Evolutionary conservation across 2,888 invertebrate species (phyloP).

Genomic region (Leucophenga maculata): DNA sequence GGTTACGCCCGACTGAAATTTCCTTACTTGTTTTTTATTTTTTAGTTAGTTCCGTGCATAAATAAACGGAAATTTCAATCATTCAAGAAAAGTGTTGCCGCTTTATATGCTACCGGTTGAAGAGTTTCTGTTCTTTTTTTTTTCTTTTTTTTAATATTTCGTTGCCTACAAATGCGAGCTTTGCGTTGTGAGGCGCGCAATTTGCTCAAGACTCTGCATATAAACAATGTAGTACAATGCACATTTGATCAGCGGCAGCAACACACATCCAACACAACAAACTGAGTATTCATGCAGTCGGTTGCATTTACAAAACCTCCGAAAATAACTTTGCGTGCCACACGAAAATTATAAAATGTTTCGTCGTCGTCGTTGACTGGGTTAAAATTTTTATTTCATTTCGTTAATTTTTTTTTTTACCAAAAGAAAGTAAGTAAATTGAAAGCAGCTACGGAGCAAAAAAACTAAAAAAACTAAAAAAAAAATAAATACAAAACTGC

Average conservation of each 20-base stretch:
- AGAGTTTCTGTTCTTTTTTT: no score
- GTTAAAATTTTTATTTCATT: no score
- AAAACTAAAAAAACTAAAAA: no score
- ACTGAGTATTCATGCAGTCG: constrained; percentile 1
- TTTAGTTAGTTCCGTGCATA: constrained; percentile 7
- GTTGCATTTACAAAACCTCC: constrained; percentile 3
- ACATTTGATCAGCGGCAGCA: not conserved
- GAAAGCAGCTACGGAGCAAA: no score
- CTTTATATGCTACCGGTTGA: not conserved
- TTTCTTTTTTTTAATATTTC: not conserved
- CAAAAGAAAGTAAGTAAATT: not conserved
- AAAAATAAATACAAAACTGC: not conserved
- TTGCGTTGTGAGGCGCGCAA: not conserved
- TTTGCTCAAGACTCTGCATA: not conserved
- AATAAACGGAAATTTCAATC: constrained; percentile 42
- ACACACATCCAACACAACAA: not conserved
- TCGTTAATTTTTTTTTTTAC: no score
- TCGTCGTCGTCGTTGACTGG: constrained; percentile 8
- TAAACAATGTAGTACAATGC: not conserved
- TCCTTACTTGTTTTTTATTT: no score
- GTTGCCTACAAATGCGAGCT: not conserved
- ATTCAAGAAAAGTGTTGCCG: constrained; percentile 23
- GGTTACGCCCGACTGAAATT: no score
- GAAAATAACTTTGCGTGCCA: constrained; percentile 4
- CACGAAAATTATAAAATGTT: constrained; percentile 14